Percentiles rank a stretch among this genome's conserved stretches.
Conservation (phyloP, 2,113 vertebrate species). For the Merops nubicus region DNA sequence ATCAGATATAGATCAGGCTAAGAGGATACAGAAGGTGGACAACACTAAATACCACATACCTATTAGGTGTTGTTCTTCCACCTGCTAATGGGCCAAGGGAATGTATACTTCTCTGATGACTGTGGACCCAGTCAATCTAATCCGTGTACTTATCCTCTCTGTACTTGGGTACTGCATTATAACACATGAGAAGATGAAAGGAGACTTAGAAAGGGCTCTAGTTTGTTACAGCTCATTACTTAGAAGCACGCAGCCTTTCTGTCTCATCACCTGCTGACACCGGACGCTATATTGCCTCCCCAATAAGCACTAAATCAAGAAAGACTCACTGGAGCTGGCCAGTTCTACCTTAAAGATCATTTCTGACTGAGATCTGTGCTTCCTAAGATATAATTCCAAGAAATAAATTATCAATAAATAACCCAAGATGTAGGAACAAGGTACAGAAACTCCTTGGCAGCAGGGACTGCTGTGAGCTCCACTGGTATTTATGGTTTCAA, state of each 20-base stretch:
- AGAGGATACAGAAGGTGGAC: neutral
- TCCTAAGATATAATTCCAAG: neutral
- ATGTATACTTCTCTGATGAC: neutral
- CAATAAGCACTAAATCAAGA: constrained; percentile 44
- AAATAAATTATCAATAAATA: constrained; percentile 50
- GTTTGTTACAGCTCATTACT: constrained; percentile 38
- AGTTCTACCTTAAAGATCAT: neutral
- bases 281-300: neutral
- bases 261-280: neutral
- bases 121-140: neutral
- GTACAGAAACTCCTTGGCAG: constrained; percentile 33
- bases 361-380: neutral
- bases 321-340: neutral
- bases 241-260: neutral
- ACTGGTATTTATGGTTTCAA: constrained; percentile 30
- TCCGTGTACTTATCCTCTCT: neutral
- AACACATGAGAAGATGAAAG: constrained; percentile 41
- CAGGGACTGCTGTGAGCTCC: neutral
- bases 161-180: neutral
- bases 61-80: neutral
- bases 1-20: neutral
- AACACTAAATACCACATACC: neutral
- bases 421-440: neutral
- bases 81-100: neutral
- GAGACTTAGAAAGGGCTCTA: neutral